Evolutionary conservation across 2,113 vertebrate genomes (phyloP).

Genomic region (Pelecanoides urinatrix): DNA sequence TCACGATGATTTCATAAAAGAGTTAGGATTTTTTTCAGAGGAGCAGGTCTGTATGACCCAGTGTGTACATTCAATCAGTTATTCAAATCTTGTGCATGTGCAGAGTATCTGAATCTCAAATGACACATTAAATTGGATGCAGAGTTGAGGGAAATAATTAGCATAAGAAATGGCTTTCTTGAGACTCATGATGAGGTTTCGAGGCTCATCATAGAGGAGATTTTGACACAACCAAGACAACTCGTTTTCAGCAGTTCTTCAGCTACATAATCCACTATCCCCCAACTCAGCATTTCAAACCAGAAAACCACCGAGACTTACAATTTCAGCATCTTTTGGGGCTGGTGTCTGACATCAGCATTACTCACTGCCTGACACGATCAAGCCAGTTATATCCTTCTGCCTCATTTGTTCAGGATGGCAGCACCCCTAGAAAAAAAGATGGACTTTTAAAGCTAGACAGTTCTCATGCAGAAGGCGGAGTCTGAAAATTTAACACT

Average conservation of each 20-base stretch:
- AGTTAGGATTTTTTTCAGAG: neutral
- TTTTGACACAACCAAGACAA: conserved; percentile 55
- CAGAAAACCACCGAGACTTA: neutral
- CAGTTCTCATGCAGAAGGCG: neutral
- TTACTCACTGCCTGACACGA: conserved; percentile 19
- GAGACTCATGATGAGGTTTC: conserved; percentile 49
- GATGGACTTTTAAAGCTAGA: neutral
- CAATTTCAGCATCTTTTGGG: conserved; percentile 32
- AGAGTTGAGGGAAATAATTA: conserved; percentile 60
- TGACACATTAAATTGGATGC: conserved; percentile 50
- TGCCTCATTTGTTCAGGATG: conserved; percentile 18
- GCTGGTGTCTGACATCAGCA: neutral
- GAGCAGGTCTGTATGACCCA: neutral
- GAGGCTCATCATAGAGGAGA: conserved; percentile 22
- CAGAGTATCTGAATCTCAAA: conserved; percentile 46
- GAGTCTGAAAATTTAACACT: conserved; percentile 6
- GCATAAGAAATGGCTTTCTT: conserved; percentile 51
- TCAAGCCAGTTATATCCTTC: conserved; percentile 28
- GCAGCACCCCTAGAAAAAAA: neutral
- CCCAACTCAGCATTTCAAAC: conserved; percentile 35
- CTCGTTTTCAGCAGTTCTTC: conserved; percentile 30
- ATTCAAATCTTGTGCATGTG: conserved; percentile 27
- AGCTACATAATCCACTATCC: conserved; percentile 8
- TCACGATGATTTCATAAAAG: neutral
- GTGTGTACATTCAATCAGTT: neutral